Percentiles rank a stretch among this genome's conserved stretches.
Evolutionary conservation across 2,113 vertebrate genomes (phyloP).

Genomic region (Irena cyanogastra): DNA sequence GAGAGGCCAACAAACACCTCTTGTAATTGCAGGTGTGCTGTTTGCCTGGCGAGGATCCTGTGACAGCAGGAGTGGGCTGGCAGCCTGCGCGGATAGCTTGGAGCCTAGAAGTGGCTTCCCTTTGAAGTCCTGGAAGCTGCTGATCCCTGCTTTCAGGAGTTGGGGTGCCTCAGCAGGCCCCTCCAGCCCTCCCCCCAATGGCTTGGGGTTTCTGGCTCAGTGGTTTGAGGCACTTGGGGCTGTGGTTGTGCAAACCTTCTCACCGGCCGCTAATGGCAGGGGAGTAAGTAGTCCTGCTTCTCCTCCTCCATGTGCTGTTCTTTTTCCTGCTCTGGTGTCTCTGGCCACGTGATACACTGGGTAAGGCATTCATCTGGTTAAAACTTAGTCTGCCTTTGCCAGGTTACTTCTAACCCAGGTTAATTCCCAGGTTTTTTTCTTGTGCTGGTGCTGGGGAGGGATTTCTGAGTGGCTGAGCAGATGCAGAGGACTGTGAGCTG

Average conservation of each 20-base stretch:
- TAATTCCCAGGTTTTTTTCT: neutral
- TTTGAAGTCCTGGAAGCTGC: conserved; percentile 57
- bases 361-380: neutral
- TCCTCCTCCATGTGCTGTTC: neutral
- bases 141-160: neutral
- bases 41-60: conserved; percentile 21
- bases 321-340: neutral
- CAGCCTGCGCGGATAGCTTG: neutral
- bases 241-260: neutral
- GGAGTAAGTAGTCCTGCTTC: neutral
- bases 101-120: neutral
- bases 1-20: conserved; percentile 16
- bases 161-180: neutral
- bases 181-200: neutral
- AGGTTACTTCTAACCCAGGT: neutral
- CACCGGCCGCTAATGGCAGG: rapidly evolving
- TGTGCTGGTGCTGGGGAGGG: neutral
- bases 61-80: conserved; percentile 37
- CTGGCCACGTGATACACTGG: neutral
- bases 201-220: neutral
- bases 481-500: rapidly evolving
- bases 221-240: neutral
- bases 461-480: neutral
- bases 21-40: conserved; percentile 25
- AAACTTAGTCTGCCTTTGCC: neutral